Evolutionary conservation across 2,888 invertebrate genomes (phyloP).

Genomic region (Pseudoips prasinana): DNA sequence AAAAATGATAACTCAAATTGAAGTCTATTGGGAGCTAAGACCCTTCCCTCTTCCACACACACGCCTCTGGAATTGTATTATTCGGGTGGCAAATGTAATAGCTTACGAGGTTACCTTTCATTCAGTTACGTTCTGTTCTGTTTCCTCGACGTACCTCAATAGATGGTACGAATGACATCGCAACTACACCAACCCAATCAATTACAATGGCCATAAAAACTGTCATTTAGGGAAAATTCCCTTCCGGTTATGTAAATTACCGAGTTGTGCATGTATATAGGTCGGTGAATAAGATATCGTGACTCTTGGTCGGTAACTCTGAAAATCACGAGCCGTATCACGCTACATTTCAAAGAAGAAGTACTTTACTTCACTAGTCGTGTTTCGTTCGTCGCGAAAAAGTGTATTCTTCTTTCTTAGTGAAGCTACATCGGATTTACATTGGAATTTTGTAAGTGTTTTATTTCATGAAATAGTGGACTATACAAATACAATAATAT

Average conservation of each 20-base stretch:
- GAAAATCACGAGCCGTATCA: conserved; percentile 66
- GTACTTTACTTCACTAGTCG: conserved; percentile 61
- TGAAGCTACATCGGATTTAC: conserved; percentile 12
- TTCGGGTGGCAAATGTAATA: too few relatives aligned
- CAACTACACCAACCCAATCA: conserved; percentile 32
- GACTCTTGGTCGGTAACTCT: conserved; percentile 58
- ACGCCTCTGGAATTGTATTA: too few relatives aligned
- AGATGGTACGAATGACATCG: conserved; percentile 27
- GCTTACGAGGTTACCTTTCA: too few relatives aligned
- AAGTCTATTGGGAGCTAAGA: too few relatives aligned
- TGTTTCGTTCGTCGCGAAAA: conserved; percentile 58
- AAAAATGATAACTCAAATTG: too few relatives aligned
- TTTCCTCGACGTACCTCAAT: too few relatives aligned
- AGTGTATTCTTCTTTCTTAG: conserved; percentile 42
- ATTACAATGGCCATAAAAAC: conserved; percentile 38
- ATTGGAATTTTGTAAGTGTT: conserved; percentile 56
- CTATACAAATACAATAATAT: too few relatives aligned
- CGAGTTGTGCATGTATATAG: conserved; percentile 31
- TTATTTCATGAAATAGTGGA: too few relatives aligned
- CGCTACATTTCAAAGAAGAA: conserved; percentile 61
- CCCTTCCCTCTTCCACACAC: too few relatives aligned
- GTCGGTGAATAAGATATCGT: conserved; percentile 61
- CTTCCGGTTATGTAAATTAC: conserved; percentile 48
- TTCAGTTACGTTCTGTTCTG: too few relatives aligned
- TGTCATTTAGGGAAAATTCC: conserved; percentile 32